These are phyloP conservation scores for Cyphomyrus plagiostoma DNA, from an alignment of 2,113 vertebrate genomes.

Conservation along the genomic window DNA sequence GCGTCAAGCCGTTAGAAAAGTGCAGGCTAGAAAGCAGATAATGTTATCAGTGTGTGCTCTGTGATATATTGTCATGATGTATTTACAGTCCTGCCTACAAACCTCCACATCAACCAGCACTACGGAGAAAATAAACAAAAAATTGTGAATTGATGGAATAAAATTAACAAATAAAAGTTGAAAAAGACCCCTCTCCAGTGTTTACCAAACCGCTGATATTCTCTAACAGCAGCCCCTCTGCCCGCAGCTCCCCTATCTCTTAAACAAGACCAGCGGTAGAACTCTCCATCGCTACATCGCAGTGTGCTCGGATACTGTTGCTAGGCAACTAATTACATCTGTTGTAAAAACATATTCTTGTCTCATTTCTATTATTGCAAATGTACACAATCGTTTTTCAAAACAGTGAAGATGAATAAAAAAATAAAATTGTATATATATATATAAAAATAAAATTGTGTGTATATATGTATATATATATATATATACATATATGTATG, in stretches of 20 bases:
- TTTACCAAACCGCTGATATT: slow-evolving; percentile 20
- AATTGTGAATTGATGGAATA: not conserved
- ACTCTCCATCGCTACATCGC: slow-evolving; percentile 9
- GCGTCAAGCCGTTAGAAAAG: not conserved
- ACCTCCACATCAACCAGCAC: not conserved
- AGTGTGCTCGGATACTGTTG: slow-evolving; percentile 18
- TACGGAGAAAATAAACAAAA: not conserved
- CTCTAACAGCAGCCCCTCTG: not conserved
- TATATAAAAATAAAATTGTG: too few relatives aligned
- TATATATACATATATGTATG: too few relatives aligned
- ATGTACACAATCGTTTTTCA: not conserved
- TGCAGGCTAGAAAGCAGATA: not conserved
- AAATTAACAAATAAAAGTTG: not conserved
- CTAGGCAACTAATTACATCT: slow-evolving; percentile 31
- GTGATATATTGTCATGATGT: not conserved
- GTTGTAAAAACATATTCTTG: slow-evolving; percentile 18
- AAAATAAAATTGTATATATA: too few relatives aligned
- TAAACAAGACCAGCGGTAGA: slow-evolving; percentile 13
- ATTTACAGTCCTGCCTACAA: not conserved
- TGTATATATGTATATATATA: too few relatives aligned
- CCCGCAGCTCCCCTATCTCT: not conserved
- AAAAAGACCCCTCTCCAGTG: slow-evolving; percentile 1
- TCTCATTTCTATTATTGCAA: slow-evolving; percentile 1
- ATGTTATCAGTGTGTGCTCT: not conserved
- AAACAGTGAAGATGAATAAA: not conserved